phyloP scores from a whole-genome alignment of 1,140 invertebrate genomes.

The Heliconius melpomene region DNA sequence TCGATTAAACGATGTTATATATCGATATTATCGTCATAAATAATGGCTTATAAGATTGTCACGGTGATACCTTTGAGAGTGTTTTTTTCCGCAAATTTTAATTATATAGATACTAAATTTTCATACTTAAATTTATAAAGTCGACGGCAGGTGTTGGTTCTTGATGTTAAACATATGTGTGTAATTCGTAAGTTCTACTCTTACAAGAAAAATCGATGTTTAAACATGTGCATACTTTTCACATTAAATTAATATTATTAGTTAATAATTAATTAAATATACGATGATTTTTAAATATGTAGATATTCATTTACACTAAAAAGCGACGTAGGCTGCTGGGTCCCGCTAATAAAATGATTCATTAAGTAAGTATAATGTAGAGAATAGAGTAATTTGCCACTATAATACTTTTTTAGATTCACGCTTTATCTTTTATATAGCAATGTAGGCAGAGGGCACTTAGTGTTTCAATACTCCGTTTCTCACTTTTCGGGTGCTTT shows the following conservation, averaged over 20 bases:
- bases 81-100: not conserved
- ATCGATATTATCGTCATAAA: not conserved
- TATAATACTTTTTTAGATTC: too few relatives aligned
- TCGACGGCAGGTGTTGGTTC: not conserved
- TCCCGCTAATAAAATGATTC: not conserved
- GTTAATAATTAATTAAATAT: not conserved
- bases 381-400: too few relatives aligned
- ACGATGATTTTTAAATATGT: not conserved
- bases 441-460: too few relatives aligned
- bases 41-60: constrained; percentile 1
- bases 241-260: not conserved
- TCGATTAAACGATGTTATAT: constrained; percentile 3
- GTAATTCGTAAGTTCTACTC: not conserved
- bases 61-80: not conserved
- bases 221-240: not conserved
- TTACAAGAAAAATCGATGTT: not conserved
- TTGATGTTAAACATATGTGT: not conserved
- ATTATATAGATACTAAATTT: not conserved
- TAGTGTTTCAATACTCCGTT: too few relatives aligned
- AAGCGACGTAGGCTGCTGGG: not conserved
- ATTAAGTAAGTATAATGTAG: not conserved
- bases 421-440: too few relatives aligned
- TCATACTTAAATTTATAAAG: not conserved
- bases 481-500: too few relatives aligned
- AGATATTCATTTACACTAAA: not conserved